Percentiles rank a stretch among this genome's conserved stretches.
Conservation (phyloP, 2,113 vertebrate species). For the Conger conger region DNA sequence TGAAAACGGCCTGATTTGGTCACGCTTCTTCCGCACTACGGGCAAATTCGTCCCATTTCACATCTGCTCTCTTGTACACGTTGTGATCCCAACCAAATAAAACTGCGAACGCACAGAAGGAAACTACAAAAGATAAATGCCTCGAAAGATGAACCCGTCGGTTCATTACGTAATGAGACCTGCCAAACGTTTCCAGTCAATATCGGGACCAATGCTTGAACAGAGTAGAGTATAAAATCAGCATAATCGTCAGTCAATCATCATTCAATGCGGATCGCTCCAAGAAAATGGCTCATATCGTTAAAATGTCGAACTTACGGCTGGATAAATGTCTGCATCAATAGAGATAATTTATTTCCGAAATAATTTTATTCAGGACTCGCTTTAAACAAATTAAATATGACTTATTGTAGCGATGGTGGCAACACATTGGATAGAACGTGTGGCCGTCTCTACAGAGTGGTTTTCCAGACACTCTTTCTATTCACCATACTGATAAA, state of each 20-base stretch:
- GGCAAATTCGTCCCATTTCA: constrained; percentile 28
- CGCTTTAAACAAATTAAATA: neutral
- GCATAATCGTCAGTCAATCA: constrained; percentile 10
- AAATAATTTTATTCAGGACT: neutral
- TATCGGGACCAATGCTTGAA: neutral
- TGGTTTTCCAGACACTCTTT: neutral
- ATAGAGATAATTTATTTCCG: neutral
- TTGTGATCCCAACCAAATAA: constrained; percentile 23
- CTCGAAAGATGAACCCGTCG: constrained; percentile 5
- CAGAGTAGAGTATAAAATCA: neutral
- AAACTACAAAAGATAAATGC: constrained; percentile 17
- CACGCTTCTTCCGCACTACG: neutral
- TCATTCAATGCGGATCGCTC: neutral
- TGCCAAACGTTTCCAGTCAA: neutral
- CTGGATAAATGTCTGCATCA: neutral
- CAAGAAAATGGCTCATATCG: neutral
- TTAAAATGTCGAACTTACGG: neutral
- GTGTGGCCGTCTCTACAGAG: neutral
- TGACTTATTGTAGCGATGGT: too few relatives aligned
- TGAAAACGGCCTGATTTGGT: constrained; percentile 10
- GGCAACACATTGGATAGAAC: too few relatives aligned
- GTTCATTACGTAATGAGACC: constrained; percentile 4
- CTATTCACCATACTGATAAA: neutral
- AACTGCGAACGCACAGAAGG: neutral
- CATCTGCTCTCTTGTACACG: constrained; percentile 14